phyloP scores from a whole-genome alignment of 2,113 vertebrate genomes.

The Nanorana parkeri region DNA sequence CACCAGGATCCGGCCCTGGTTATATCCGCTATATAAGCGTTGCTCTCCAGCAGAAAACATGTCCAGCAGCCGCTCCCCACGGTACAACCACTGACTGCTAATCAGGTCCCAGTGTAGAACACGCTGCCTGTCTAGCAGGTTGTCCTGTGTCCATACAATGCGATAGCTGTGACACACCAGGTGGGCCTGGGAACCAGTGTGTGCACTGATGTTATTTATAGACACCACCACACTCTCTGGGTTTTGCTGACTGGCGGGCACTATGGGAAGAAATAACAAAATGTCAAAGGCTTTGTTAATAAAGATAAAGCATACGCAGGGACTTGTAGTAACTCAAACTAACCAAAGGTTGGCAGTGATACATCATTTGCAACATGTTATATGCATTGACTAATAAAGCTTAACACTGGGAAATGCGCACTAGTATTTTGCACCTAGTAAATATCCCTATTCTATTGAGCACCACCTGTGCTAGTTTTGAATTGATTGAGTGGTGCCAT shows the following conservation, averaged over 20 bases:
- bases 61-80: constrained; percentile 82
- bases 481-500: too few species aligned
- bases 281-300: neutral
- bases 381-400: too few species aligned
- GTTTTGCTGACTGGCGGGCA: constrained; percentile 70
- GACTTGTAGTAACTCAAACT: neutral
- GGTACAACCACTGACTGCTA: constrained; percentile 65
- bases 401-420: too few species aligned
- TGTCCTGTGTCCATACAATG: constrained; percentile 95
- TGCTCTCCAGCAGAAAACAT: constrained; percentile 87
- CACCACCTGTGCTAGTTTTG: too few species aligned
- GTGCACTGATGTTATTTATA: constrained; percentile 77
- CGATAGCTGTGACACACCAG: constrained; percentile 89
- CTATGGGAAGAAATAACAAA: neutral
- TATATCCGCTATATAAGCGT: constrained; percentile 86
- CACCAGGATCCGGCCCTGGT: constrained; percentile 82
- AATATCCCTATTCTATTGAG: too few species aligned
- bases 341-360: too few species aligned
- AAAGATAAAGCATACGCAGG: neutral
- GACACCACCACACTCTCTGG: constrained; percentile 81
- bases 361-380: too few species aligned
- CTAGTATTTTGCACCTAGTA: too few species aligned
- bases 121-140: constrained; percentile 86
- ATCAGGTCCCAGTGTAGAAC: constrained; percentile 94
- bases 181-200: constrained; percentile 72